These are phyloP conservation scores for Metellina segmentata DNA, from an alignment of 2,888 invertebrate genomes.

Conservation along the genomic window DNA sequence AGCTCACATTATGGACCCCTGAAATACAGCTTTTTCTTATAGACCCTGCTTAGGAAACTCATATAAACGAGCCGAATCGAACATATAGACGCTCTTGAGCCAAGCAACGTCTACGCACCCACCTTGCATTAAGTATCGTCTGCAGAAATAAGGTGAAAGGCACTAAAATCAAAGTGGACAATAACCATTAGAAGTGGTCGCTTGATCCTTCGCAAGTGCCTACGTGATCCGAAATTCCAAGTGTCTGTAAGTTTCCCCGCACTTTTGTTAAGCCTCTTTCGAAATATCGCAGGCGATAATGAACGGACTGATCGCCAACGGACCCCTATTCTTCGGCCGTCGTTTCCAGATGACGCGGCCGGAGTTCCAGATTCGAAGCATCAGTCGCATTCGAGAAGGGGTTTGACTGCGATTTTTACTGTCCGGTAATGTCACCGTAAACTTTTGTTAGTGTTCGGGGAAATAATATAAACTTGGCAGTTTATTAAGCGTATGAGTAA, in stretches of 20 bases:
- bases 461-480: background rate
- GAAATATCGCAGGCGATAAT: slow-evolving; percentile 46
- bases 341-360: background rate
- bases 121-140: too few relatives aligned
- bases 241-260: background rate
- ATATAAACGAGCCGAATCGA: too few relatives aligned
- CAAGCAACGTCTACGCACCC: too few relatives aligned
- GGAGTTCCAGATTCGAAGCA: background rate
- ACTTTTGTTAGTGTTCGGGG: background rate
- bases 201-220: slow-evolving; percentile 29
- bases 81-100: too few relatives aligned
- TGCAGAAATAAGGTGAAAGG: background rate
- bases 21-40: too few relatives aligned
- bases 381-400: background rate
- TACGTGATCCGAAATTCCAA: slow-evolving; percentile 43
- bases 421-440: slow-evolving; percentile 2
- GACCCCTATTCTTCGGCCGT: background rate
- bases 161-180: background rate
- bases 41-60: too few relatives aligned
- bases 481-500: background rate
- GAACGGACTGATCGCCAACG: slow-evolving; percentile 1
- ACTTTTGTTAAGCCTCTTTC: background rate
- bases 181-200: slow-evolving; percentile 64
- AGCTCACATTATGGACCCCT: too few relatives aligned
- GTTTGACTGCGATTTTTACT: background rate